phyloP scores from a whole-genome alignment of 2,888 invertebrate species.

The Pherbina coryleti region DNA sequence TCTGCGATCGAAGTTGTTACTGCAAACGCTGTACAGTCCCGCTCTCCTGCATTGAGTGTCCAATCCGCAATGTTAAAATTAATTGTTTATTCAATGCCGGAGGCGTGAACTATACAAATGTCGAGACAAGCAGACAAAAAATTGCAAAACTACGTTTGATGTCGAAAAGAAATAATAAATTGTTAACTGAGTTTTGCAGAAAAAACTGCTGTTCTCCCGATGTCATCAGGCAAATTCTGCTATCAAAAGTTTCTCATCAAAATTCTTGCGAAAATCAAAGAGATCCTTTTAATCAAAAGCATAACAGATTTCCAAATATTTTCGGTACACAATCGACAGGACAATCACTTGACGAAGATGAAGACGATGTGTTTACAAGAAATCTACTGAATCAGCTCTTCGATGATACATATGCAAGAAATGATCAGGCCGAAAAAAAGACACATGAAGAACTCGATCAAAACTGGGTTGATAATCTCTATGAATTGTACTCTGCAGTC shows the following conservation, averaged over 20 bases:
- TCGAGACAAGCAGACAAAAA: too few relatives aligned
- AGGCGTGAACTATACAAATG: too few relatives aligned
- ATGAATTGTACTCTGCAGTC: neutral
- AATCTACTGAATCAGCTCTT: too few relatives aligned
- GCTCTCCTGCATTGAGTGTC: constrained; percentile 17
- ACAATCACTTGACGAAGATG: too few relatives aligned
- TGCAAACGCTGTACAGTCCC: constrained; percentile 5
- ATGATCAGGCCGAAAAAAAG: neutral
- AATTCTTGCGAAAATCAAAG: too few relatives aligned
- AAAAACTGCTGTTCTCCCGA: neutral
- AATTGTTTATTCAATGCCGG: neutral
- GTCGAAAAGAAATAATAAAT: neutral
- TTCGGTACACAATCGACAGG: too few relatives aligned
- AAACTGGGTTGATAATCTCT: constrained; percentile 5
- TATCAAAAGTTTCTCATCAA: neutral
- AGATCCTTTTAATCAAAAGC: too few relatives aligned
- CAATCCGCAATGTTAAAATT: constrained; percentile 19
- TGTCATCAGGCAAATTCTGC: constrained; percentile 2
- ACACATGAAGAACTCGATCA: neutral
- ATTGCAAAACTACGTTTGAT: too few relatives aligned
- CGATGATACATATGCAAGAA: too few relatives aligned
- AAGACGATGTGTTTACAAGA: too few relatives aligned
- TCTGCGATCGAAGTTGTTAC: neutral
- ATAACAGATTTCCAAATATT: too few relatives aligned
- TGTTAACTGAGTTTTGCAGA: constrained; percentile 5